These are phyloP conservation scores for Ariolimax columbianus DNA, from an alignment of 2,888 invertebrate species.

Conservation along the genomic window DNA sequence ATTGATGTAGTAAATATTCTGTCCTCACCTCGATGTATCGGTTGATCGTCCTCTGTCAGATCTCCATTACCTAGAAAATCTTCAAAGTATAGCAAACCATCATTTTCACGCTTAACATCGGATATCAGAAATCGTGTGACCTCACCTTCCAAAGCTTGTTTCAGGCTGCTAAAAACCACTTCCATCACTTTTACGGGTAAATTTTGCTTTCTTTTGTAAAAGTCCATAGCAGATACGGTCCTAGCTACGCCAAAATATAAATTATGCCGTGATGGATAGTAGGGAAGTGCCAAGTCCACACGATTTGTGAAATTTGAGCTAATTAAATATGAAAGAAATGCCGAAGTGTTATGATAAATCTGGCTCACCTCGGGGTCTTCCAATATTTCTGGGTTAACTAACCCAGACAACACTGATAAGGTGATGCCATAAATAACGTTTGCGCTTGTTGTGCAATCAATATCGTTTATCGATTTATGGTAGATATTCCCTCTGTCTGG, in stretches of 20 bases:
- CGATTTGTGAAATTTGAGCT: not conserved
- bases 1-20: conserved; percentile 69
- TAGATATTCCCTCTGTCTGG: not conserved
- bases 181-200: not conserved
- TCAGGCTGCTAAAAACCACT: not conserved
- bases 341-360: conserved; percentile 6
- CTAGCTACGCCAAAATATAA: conserved; percentile 16
- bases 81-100: not conserved
- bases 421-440: conserved; percentile 69
- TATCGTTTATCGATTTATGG: conserved; percentile 61
- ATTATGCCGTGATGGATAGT: not conserved
- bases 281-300: not conserved
- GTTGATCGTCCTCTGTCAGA: not conserved
- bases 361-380: conserved; percentile 55
- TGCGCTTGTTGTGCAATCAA: conserved; percentile 68
- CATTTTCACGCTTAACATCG: not conserved
- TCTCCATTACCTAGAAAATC: conserved; percentile 5
- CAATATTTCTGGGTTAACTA: conserved; percentile 58
- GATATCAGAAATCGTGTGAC: not conserved
- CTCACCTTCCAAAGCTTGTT: conserved; percentile 15
- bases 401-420: conserved; percentile 61
- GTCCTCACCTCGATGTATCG: conserved; percentile 61
- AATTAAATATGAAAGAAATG: conserved; percentile 11
- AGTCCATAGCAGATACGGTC: not conserved
- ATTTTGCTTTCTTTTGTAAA: not conserved